Evolutionary conservation across 2,113 vertebrate genomes (phyloP).

Genomic region (Dolichotis patagonum): DNA sequence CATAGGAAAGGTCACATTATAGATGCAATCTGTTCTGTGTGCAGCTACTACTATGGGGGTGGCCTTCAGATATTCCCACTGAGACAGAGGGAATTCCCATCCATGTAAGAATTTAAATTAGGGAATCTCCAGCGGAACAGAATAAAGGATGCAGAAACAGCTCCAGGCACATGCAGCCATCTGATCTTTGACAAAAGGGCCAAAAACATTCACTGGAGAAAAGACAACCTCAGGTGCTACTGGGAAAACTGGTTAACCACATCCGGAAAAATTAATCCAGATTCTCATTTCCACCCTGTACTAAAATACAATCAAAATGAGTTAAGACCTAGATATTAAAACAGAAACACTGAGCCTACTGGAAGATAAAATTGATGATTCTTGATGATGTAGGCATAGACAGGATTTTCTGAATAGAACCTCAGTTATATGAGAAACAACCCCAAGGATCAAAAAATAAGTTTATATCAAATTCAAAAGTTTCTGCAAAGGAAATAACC

Average conservation of each 20-base stretch:
- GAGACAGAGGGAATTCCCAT: background rate
- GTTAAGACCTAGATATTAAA: background rate
- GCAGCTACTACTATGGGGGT: background rate
- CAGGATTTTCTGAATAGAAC: background rate
- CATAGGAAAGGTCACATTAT: background rate
- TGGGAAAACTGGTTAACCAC: background rate
- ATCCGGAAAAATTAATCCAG: background rate
- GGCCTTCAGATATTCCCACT: background rate
- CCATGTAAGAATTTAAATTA: background rate
- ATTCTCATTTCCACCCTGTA: background rate
- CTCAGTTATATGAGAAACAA: background rate
- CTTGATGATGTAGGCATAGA: background rate
- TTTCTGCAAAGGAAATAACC: background rate
- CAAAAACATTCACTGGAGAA: background rate
- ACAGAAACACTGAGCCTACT: background rate
- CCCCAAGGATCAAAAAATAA: background rate
- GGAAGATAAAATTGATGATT: background rate
- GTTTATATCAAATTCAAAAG: background rate
- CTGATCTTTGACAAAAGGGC: background rate
- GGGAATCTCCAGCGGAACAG: background rate
- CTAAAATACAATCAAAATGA: background rate
- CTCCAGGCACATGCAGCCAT: background rate
- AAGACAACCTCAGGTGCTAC: background rate
- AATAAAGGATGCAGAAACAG: background rate
- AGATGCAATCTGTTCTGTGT: background rate